Evolutionary conservation across 23 tunicate species (phyloP).

Genomic region (Styela plicata): DNA sequence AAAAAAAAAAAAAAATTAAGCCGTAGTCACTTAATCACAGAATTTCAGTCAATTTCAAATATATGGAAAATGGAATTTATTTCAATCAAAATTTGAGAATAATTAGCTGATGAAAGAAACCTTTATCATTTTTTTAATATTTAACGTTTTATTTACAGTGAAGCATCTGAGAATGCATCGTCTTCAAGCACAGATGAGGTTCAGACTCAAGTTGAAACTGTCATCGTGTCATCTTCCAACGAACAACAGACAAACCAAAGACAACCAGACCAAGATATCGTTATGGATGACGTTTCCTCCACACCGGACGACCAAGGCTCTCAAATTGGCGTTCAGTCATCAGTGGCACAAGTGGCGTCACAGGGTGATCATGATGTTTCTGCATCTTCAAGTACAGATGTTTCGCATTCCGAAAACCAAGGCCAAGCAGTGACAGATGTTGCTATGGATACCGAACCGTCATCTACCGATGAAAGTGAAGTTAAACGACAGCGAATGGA

Average conservation of each 20-base stretch:
- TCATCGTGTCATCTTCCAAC: background rate
- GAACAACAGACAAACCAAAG: background rate
- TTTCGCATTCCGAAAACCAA: background rate
- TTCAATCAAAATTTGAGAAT: too few relatives aligned
- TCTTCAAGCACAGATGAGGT: background rate
- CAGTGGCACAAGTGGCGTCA: background rate
- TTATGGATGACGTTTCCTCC: constrained; percentile 27
- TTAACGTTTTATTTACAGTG: background rate
- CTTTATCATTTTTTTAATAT: too few relatives aligned
- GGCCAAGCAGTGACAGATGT: background rate
- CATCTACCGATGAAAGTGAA: constrained; percentile 20
- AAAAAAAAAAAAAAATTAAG: too few relatives aligned
- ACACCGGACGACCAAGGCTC: background rate
- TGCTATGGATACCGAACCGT: constrained; percentile 29
- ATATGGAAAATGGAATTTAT: too few relatives aligned
- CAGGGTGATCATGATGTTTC: background rate
- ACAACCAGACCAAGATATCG: constrained; percentile 11
- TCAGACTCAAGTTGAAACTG: background rate
- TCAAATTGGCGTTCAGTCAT: background rate
- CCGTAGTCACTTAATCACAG: too few relatives aligned
- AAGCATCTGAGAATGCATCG: background rate
- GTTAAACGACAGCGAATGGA: constrained; percentile 27
- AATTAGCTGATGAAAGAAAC: too few relatives aligned
- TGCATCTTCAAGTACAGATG: background rate
- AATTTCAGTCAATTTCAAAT: too few relatives aligned